Conservation (phyloP, 2,888 invertebrate species). For the Gymnosoma rotundatum region DNA sequence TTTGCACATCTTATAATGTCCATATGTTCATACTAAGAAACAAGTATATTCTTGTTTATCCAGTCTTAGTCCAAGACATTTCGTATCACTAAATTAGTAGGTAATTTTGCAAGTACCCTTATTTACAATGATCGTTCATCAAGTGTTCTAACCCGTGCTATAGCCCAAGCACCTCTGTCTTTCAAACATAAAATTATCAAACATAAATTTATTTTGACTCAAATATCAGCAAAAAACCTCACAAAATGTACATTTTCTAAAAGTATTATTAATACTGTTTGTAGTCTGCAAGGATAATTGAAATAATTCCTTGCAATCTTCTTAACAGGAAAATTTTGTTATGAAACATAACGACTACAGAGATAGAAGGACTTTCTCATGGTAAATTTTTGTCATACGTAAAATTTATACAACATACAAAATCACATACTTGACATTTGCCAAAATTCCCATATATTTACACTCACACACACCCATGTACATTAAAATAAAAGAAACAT, state of each 20-base stretch:
- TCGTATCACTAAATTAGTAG: too few relatives aligned
- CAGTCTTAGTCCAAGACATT: too few relatives aligned
- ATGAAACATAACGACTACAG: slow-evolving; percentile 11
- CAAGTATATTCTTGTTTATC: too few relatives aligned
- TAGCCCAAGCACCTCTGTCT: background rate
- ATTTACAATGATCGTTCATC: too few relatives aligned
- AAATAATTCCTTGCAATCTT: slow-evolving; percentile 5
- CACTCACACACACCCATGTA: background rate
- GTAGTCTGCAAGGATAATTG: background rate
- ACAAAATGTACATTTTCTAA: too few relatives aligned
- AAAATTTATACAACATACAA: slow-evolving; percentile 1
- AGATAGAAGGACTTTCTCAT: slow-evolving; percentile 13
- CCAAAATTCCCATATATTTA: background rate
- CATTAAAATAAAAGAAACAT: slow-evolving; percentile 4
- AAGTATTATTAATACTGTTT: too few relatives aligned
- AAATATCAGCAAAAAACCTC: too few relatives aligned
- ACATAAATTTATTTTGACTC: too few relatives aligned
- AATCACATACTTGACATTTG: slow-evolving; percentile 28
- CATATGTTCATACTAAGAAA: too few relatives aligned
- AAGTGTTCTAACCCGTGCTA: too few relatives aligned
- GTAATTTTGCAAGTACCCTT: too few relatives aligned
- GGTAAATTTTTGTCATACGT: slow-evolving; percentile 31
- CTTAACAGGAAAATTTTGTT: slow-evolving; percentile 7
- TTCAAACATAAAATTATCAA: background rate
- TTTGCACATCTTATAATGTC: too few relatives aligned